Conservation (phyloP, 2,113 vertebrate genomes). For the Mola mola region DNA sequence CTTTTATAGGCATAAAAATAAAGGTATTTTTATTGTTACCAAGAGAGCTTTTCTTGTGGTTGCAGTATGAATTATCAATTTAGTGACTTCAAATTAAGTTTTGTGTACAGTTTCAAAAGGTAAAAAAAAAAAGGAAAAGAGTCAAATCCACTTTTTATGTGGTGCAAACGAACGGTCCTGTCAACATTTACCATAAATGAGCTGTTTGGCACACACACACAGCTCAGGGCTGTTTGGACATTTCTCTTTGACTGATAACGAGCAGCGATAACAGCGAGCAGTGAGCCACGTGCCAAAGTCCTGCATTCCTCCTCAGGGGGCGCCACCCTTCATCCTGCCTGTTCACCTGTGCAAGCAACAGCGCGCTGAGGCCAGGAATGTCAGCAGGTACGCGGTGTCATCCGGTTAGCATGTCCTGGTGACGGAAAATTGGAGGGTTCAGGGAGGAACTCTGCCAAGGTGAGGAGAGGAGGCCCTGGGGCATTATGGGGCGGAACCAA, state of each 20-base stretch:
- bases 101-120: no score
- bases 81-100: no score
- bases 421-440: slow-evolving; percentile 5
- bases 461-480: slow-evolving; percentile 22
- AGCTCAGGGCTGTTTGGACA: not conserved
- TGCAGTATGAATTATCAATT: no score
- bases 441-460: not conserved
- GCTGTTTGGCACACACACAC: not conserved
- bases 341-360: no score
- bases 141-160: no score
- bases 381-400: no score
- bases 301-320: slow-evolving; percentile 54
- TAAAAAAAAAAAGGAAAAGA: no score
- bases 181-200: not conserved
- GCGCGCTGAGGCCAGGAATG: no score
- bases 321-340: slow-evolving; percentile 20
- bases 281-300: not conserved
- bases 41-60: no score
- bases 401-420: slow-evolving; percentile 29
- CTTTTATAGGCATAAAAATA: no score
- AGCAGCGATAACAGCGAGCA: not conserved
- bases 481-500: slow-evolving; percentile 26
- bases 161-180: no score
- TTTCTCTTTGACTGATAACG: slow-evolving; percentile 11
- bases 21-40: no score